phyloP scores from a whole-genome alignment of 1,140 invertebrate genomes.

The Luehdorfia chinensis region DNA sequence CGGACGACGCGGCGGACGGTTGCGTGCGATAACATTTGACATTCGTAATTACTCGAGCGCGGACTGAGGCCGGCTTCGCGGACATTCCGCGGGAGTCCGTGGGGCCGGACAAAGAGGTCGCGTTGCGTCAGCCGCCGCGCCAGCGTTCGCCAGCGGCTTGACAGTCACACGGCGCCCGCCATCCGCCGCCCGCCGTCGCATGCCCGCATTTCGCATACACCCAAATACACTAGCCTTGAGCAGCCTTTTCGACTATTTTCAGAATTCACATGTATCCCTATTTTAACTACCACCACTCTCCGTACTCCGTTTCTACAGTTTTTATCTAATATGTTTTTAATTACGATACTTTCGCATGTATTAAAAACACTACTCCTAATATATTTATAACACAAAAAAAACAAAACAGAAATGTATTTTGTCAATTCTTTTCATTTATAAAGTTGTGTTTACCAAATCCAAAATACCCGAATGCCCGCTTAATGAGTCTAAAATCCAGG shows the following conservation, averaged over 20 bases:
- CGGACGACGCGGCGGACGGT: conserved; percentile 62
- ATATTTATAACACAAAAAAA: background rate
- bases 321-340: too few relatives aligned
- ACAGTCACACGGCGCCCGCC: too few relatives aligned
- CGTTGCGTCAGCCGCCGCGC: conserved; percentile 59
- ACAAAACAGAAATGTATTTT: conserved; percentile 20
- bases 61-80: conserved; percentile 53
- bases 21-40: conserved; percentile 76
- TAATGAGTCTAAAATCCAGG: conserved; percentile 67
- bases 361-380: too few relatives aligned
- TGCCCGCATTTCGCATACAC: conserved; percentile 35
- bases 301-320: too few relatives aligned
- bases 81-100: conserved; percentile 59
- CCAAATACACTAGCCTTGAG: conserved; percentile 56
- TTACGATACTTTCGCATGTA: too few relatives aligned
- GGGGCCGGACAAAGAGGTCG: conserved; percentile 71
- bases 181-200: conserved; percentile 23
- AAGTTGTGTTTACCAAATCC: conserved; percentile 58
- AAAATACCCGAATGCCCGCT: conserved; percentile 57
- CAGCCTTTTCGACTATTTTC: conserved; percentile 43
- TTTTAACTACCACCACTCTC: background rate
- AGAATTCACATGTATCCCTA: conserved; percentile 17
- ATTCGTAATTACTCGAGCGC: conserved; percentile 72
- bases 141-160: conserved; percentile 19
- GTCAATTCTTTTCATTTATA: conserved; percentile 31